Percentiles rank a stretch among this genome's conserved stretches.
phyloP scores from a whole-genome alignment of 2,888 invertebrate genomes.

The Chalcosyrphus nemorum region DNA sequence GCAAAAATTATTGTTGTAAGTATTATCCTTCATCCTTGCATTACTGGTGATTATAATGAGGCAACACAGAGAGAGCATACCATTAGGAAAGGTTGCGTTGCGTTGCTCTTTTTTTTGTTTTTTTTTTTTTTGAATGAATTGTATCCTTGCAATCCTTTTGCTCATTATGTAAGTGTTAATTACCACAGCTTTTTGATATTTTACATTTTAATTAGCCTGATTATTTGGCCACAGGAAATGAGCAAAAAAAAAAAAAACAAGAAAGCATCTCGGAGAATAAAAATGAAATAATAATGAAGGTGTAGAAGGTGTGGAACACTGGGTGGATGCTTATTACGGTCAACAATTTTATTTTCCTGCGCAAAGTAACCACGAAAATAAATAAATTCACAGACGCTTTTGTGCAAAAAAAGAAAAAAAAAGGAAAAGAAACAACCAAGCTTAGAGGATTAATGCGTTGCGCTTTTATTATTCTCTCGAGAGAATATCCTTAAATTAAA shows the following conservation, averaged over 20 bases:
- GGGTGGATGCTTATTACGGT: conserved; percentile 20
- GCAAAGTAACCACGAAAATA: not conserved
- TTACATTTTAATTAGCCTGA: conserved; percentile 72
- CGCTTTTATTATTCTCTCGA: not conserved
- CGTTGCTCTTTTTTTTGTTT: conserved; percentile 16
- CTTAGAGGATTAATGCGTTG: not conserved
- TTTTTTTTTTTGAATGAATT: conserved; percentile 52
- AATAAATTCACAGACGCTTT: not conserved
- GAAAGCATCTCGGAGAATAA: not conserved
- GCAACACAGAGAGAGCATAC: conserved; percentile 41
- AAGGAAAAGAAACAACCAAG: no score
- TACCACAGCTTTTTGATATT: conserved; percentile 71
- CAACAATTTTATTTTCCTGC: not conserved
- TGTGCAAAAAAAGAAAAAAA: no score
- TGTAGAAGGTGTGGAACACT: conserved; percentile 8
- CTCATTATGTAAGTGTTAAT: conserved; percentile 69
- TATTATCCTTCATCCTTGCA: conserved; percentile 37
- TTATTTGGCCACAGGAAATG: conserved; percentile 67
- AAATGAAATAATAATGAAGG: conserved; percentile 27
- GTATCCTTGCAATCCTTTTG: conserved; percentile 50
- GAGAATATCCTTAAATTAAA: not conserved
- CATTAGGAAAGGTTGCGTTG: conserved; percentile 58
- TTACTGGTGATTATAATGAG: conserved; percentile 57
- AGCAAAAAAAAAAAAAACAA: not conserved
- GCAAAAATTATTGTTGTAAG: conserved; percentile 51